A percentile compares a stretch with the other conserved stretches of the same genome.
phyloP scores from a whole-genome alignment of 1,140 invertebrate genomes.

The Ceratina australensis region DNA sequence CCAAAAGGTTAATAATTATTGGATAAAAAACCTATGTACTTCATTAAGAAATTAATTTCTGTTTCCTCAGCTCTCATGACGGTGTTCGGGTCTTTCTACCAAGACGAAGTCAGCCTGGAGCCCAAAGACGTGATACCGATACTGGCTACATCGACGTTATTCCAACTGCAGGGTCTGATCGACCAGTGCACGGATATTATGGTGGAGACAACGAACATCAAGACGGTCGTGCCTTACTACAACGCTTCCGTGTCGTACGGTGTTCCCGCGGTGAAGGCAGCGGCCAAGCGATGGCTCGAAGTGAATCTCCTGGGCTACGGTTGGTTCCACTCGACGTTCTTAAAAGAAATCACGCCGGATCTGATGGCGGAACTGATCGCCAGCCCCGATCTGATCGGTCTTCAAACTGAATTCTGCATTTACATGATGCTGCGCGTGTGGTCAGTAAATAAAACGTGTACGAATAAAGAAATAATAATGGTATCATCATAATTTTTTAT shows the following conservation, averaged over 20 bases:
- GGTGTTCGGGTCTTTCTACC: constrained; percentile 90
- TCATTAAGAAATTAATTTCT: background rate
- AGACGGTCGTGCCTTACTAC: constrained; percentile 86
- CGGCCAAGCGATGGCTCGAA: constrained; percentile 85
- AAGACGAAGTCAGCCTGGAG: constrained; percentile 87
- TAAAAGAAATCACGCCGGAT: constrained; percentile 82
- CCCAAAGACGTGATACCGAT: constrained; percentile 86
- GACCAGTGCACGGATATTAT: constrained; percentile 88
- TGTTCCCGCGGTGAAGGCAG: constrained; percentile 82
- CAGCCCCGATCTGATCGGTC: constrained; percentile 85
- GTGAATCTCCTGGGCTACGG: constrained; percentile 85
- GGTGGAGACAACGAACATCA: constrained; percentile 87
- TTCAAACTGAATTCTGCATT: constrained; percentile 91
- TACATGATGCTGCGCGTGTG: constrained; percentile 87
- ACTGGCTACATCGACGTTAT: constrained; percentile 87
- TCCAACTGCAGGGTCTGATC: constrained; percentile 88
- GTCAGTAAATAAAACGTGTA: constrained; percentile 76
- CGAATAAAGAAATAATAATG: background rate
- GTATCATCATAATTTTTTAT: background rate
- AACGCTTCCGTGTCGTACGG: constrained; percentile 86
- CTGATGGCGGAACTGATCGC: constrained; percentile 85
- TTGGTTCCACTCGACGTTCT: constrained; percentile 79
- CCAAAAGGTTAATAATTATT: too few relatives aligned
- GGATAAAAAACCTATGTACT: constrained; percentile 3
- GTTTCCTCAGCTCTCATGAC: constrained; percentile 82